Evolutionary conservation across 2,797 vertebrate species (phyloP), one percentile per base, ranked within the genome.

Genomic region (Accipiter superciliosus): DNA sequence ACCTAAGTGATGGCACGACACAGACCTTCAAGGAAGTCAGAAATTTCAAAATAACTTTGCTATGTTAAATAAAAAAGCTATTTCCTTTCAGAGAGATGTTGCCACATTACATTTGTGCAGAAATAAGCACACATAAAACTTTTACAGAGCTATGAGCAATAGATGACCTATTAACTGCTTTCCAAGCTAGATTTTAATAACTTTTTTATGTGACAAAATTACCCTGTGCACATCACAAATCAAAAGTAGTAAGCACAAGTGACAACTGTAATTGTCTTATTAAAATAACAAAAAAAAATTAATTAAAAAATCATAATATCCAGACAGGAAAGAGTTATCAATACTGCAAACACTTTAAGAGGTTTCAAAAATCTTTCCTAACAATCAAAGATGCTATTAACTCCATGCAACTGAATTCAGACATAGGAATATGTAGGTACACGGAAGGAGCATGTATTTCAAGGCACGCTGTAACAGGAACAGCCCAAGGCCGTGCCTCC

Each of bases 381-480:
- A 14, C 33, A 26, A 31, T 3, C 33, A 6, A n/a, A 58, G 69
- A 7, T 1, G 42, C 21, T 11, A 3, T 42, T 6, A 67, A n/a
- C 10, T 10, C 31, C 45, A 20, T 0, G 16, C 37, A 40, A 11
- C 26, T 3, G 11, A 53, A 21, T 29, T 42, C 9, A 1, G 42
- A 22, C 3, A 0, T 0, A 7, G 2, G 50, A 37, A 35, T 0
- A 6, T 0, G 24, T 1, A 33, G 11, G 11, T 0, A 13, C 9
- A 22, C 1, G 2, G 26, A 8, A 58, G 42, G 8, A 40, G 52
- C 20, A 2, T 0, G 6, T 2, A 9, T 9, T 40, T 20, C 69
- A 18, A 0, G 0, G 40, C 12, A 2, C 1, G 3, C 62, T 0
- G 40, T 2, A 39, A 3, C 29, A 3, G 22, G 29, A 35, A 5